These are phyloP conservation scores for Rhea americana DNA, from an alignment of 2,113 vertebrate species.

Conservation along the genomic window DNA sequence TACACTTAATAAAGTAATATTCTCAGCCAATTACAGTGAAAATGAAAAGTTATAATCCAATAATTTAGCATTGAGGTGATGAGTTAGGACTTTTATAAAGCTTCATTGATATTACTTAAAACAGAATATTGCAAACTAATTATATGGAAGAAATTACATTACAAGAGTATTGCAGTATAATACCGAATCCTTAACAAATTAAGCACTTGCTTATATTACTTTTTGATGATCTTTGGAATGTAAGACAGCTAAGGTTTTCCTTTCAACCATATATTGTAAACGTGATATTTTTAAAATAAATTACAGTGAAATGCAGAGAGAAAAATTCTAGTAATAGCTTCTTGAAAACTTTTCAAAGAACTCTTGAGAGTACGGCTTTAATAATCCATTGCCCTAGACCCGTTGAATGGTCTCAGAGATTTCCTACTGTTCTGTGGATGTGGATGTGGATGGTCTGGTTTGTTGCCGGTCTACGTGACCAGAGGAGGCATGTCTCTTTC, in stretches of 20 bases:
- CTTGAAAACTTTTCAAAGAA: background rate
- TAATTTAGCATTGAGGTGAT: conserved; percentile 18
- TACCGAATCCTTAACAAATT: conserved; percentile 19
- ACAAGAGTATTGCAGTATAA: conserved; percentile 3
- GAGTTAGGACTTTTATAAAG: conserved; percentile 39
- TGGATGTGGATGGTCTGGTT: background rate
- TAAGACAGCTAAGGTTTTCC: background rate
- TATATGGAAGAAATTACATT: background rate
- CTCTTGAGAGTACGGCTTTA: background rate
- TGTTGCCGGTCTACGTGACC: background rate
- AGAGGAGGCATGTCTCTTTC: background rate
- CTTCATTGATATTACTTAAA: conserved; percentile 25
- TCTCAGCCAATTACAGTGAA: conserved; percentile 47
- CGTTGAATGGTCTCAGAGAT: background rate
- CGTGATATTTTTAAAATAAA: background rate
- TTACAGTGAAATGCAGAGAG: background rate
- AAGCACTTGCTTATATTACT: background rate
- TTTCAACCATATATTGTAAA: background rate
- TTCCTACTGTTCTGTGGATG: background rate
- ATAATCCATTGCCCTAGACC: background rate
- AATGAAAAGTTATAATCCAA: conserved; percentile 12
- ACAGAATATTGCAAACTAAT: conserved; percentile 28
- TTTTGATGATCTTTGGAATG: background rate
- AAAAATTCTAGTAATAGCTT: background rate
- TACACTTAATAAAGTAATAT: conserved; percentile 27